Base-by-base conservation (phyloP, 1,140 invertebrate species). In the Orussus abietinus region DNA sequence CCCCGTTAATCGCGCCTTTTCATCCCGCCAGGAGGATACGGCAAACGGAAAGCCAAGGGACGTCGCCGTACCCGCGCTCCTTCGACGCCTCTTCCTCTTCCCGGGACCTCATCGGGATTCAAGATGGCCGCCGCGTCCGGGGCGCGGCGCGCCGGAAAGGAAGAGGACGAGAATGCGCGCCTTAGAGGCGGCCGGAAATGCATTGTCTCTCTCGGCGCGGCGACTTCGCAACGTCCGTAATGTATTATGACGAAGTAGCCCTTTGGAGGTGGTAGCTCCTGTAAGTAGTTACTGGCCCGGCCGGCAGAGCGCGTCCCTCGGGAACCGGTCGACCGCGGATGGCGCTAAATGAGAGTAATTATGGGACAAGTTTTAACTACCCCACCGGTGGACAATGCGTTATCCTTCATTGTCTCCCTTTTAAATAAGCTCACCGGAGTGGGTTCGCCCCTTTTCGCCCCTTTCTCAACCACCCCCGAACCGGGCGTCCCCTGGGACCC, bases 281-380 rank as follows among this genome's bases (percentile, higher is more conserved):
- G n/a, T n/a, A n/a, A n/a, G n/a, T n/a, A n/a, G n/a, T n/a, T n/a
- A n/a, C n/a, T n/a, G n/a, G n/a, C n/a, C n/a, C n/a, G n/a, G n/a
- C n/a, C n/a, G 41, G 33, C 47, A 41, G 47, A 46, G 15, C 36
- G 38, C 41, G 47, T 53, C 47, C 42, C 54, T 35, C 30, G 53
- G 49, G 34, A 58, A 10, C 17, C 10, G 7, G 35, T 40, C 44
- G 44, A 31, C 43, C 38, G 53, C 42, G 45, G 52, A 58, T 60
- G 54, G 48, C 52, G 51, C 55, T 64, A 61, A 69, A 70, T 64
- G 62, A 67, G 60, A 63, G 63, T 70, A 70, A 70, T 70, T 69
- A 68, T 55, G 64, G 63, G 64, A 63, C 66, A 70, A 70, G 66
- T 68, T 70, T 70, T 70, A 70, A 70, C 63, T 66, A 66, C 55